Conservation (phyloP, 2,113 vertebrate species). For the Neogobius melanostomus region DNA sequence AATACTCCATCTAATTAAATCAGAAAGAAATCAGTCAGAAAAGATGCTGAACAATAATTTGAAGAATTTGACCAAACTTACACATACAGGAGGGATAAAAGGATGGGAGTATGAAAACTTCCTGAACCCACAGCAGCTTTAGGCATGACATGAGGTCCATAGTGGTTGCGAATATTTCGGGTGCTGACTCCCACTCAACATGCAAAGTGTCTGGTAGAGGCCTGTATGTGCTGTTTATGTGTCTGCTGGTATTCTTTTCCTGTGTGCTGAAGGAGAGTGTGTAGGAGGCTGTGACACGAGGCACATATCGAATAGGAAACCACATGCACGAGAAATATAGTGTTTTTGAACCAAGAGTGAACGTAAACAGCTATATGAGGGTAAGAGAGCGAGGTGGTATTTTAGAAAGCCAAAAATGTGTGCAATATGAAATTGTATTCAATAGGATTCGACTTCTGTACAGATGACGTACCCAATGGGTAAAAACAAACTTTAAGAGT, state of each 20-base stretch:
- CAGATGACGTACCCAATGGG: neutral
- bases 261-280: slow-evolving; percentile 44
- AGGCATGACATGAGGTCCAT: slow-evolving; percentile 28
- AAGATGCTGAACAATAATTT: too few species aligned
- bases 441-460: neutral
- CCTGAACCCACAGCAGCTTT: too few species aligned
- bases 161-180: slow-evolving; percentile 5
- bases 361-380: slow-evolving; percentile 13
- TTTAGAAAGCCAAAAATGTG: neutral
- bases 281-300: slow-evolving; percentile 47
- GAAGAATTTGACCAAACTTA: too few species aligned
- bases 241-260: slow-evolving; percentile 12
- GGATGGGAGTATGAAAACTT: too few species aligned
- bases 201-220: slow-evolving; percentile 13
- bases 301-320: slow-evolving; percentile 53
- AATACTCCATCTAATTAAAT: too few species aligned
- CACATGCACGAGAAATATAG: slow-evolving; percentile 54
- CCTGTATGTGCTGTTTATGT: slow-evolving; percentile 29
- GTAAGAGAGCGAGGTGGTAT: neutral
- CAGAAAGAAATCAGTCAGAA: too few species aligned
- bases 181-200: slow-evolving; percentile 42
- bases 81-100: too few species aligned
- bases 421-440: neutral
- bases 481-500: neutral
- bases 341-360: slow-evolving; percentile 28